Base-by-base conservation (phyloP, 2,797 vertebrate species). In the Momotus momota region DNA sequence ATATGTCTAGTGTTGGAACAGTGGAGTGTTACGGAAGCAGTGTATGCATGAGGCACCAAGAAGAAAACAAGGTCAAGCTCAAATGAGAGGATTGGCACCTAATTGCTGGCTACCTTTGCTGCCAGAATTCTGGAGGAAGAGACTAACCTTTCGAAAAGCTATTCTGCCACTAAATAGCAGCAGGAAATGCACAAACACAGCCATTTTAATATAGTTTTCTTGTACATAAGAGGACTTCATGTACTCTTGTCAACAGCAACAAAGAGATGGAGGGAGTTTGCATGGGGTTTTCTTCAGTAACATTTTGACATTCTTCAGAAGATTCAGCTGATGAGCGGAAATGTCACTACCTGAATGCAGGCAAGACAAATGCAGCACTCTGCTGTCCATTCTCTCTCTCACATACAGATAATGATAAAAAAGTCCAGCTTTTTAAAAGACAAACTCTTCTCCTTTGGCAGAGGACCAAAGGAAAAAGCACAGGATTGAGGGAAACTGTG, bases 71-170 rank as follows among this genome's bases (percentile, higher is more conserved):
- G 74, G 92, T 81, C 88, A 88, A 48, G 54, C 49, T 80, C 58
- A 62, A 70, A 51, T 12, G 25, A 91, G 41, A 26, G 26, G 58
- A 81, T 69, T 94, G 89, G 91, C 94, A 91, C n/a, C 84, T 86
- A 79, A 60, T 78, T 14, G 69, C 71, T 91, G 80, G 78, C 67
- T 93, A 81, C 55, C 54, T 92, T 55, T 81, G 69, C 62, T 96
- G 94, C 93, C 96, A 95, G 69, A 78, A 87, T 69, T 94, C 25
- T 33, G 48, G 71, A 90, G 94, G 65, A 91, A 96, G 51, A 77
- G 81, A 46, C 35, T 60, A 88, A 83, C 91, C 41, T 86, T 87
- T 92, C 77, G 74, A 91, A 83, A 83, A 91, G 65, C 46, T 6
- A 3, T 33, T 18, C 29, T 93, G 84, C 74, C 92, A 97, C 85